Evolutionary conservation across 2,797 vertebrate species (phyloP).

Genomic region (Alectoris magna): DNA sequence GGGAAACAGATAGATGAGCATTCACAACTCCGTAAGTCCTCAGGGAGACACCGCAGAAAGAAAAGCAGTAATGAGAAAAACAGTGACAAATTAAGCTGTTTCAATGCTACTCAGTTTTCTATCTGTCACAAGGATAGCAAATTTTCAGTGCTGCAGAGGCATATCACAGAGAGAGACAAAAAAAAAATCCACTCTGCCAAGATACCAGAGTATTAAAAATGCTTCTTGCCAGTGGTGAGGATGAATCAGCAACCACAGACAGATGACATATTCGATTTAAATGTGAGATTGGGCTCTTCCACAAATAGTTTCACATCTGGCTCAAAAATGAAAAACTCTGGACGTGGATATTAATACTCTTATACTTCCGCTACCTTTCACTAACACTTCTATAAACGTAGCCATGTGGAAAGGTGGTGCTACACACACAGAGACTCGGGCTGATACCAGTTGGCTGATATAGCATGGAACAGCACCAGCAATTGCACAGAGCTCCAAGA

Average conservation of each 20-base stretch:
- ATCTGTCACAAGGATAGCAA: background rate
- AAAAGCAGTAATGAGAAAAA: constrained; percentile 6
- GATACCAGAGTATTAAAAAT: constrained; percentile 34
- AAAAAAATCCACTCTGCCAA: background rate
- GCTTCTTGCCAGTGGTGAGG: background rate
- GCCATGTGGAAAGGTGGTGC: background rate
- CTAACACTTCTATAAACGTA: background rate
- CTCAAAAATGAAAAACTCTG: background rate
- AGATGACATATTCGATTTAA: background rate
- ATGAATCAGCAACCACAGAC: constrained; percentile 15
- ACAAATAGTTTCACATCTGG: background rate
- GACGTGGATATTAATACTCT: background rate
- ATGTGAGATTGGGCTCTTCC: constrained; percentile 6
- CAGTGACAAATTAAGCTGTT: constrained; percentile 13
- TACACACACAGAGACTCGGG: background rate
- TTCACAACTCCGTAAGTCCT: background rate
- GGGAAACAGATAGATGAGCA: background rate
- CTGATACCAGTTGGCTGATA: background rate
- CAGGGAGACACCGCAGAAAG: background rate
- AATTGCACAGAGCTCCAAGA: background rate
- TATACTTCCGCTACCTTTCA: background rate
- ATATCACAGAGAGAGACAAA: background rate
- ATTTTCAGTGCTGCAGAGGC: background rate
- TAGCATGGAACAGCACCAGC: background rate
- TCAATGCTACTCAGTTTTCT: constrained; percentile 4